Evolutionary conservation across 2,888 invertebrate genomes (phyloP).

Genomic region (Andrena chrysosceles): DNA sequence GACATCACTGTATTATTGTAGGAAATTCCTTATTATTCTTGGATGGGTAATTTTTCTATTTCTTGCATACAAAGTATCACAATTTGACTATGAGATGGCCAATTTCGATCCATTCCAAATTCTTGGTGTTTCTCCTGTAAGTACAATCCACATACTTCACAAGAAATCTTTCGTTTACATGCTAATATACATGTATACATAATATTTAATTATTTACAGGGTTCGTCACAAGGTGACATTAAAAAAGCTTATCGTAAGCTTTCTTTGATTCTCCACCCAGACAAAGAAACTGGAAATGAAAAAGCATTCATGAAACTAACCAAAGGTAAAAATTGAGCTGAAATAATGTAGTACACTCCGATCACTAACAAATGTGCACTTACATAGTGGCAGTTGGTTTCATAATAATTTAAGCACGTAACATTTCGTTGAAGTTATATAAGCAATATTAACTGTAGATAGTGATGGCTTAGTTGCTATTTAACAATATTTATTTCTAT

Average conservation of each 20-base stretch:
- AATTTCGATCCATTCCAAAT: slow-evolving; percentile 99
- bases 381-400: slow-evolving; percentile 16
- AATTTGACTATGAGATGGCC: slow-evolving; percentile 99
- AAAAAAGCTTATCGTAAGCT: slow-evolving; percentile 98
- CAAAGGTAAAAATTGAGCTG: slow-evolving; percentile 89
- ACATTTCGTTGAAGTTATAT: slow-evolving; percentile 14
- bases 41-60: slow-evolving; percentile 94
- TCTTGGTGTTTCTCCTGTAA: slow-evolving; percentile 93
- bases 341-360: slow-evolving; percentile 5
- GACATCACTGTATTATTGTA: slow-evolving; percentile 78
- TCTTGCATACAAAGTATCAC: slow-evolving; percentile 96
- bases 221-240: slow-evolving; percentile 94
- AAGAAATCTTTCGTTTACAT: neutral
- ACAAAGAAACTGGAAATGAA: slow-evolving; percentile 98
- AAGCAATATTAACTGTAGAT: slow-evolving; percentile 21
- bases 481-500: slow-evolving; percentile 31
- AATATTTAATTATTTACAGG: slow-evolving; percentile 84
- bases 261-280: slow-evolving; percentile 97
- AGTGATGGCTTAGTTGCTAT: slow-evolving; percentile 23
- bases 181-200: neutral
- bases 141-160: slow-evolving; percentile 67
- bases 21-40: slow-evolving; percentile 91
- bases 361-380: slow-evolving; percentile 22
- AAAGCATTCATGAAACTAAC: slow-evolving; percentile 99
- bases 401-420: slow-evolving; percentile 35